Conservation (phyloP, 2,888 invertebrate species). For the Erebia palarica region DNA sequence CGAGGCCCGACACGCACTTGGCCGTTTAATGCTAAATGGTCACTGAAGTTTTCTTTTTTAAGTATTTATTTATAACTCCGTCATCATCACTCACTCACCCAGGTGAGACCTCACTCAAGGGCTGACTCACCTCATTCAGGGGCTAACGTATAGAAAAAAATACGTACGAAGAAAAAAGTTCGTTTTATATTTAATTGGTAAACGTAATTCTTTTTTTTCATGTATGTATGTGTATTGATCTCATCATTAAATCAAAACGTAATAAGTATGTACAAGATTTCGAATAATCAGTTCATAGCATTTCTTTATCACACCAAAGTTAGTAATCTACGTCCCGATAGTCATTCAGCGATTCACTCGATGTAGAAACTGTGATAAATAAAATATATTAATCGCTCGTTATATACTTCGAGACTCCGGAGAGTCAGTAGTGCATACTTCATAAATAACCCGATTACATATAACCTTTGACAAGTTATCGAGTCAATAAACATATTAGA, state of each 20-base stretch:
- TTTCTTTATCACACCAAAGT: conserved; percentile 16
- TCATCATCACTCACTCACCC: too few species aligned
- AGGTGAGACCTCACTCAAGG: too few species aligned
- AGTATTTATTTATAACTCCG: too few species aligned
- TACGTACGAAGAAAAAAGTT: too few species aligned
- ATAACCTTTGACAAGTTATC: conserved; percentile 17
- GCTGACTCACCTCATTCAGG: too few species aligned
- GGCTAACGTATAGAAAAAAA: background rate
- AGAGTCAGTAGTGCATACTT: background rate
- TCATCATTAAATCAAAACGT: too few species aligned
- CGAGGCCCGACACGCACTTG: too few species aligned
- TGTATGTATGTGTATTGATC: too few species aligned
- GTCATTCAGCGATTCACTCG: conserved; percentile 24
- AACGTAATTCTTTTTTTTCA: too few species aligned
- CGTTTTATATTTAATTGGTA: too few species aligned
- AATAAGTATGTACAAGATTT: background rate
- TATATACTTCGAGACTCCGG: conserved; percentile 16
- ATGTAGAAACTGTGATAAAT: conserved; percentile 24
- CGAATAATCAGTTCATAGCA: conserved; percentile 18
- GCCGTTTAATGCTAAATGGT: too few species aligned
- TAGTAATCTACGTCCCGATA: conserved; percentile 24
- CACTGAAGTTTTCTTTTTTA: too few species aligned
- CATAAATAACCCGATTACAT: background rate
- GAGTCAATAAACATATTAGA: conserved; percentile 15
- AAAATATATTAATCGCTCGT: conserved; percentile 18